Base-by-base conservation (phyloP, 2,113 vertebrate species). In the Ranitomeya imitator region DNA sequence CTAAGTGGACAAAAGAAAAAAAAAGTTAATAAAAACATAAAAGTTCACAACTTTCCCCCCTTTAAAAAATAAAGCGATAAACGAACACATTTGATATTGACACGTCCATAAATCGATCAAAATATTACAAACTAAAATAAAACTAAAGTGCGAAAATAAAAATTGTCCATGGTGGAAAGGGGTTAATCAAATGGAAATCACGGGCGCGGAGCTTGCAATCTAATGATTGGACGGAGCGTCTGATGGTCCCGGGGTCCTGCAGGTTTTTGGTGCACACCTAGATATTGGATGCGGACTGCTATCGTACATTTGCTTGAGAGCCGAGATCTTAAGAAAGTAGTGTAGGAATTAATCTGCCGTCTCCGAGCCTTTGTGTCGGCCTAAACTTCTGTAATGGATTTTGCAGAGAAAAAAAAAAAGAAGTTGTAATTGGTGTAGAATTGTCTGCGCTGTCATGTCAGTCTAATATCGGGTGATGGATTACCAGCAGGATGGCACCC, bases 381-480 rank as follows among this genome's bases (percentile, higher is more conserved):
- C 31, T 21, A 37, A 60, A n/a, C 37, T 85, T 85, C 65, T 85
- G 65, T 85, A 59, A 85, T 74, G 83, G 83, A 73, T 85, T 85
- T 54, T 13, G 19, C 11, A 19, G 14, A 26, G 21, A 16, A n/a
- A 31, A 57, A 31, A 57, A 84, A 87, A 61, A 88, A 82, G 19
- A 71, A 82, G 19, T 88, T 63, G 26, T 88, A 88, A 83, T 88
- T 77, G 69, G 67, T 63, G 67, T 54, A 19, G 69, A 83, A 65
- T 65, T 37, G 55, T 74, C 54, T 60, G 79, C 67, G 18, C 79
- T 81, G 77, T 76, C 86, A 71, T 83, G 87, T 88, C 87, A 65
- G 57, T 77, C 31, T 83, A 83, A 83, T 88, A 84, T 78, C 6
- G 21, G 13, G 31, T 88, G 87, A 88, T 84, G 80, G 87, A 88